phyloP scores from a whole-genome alignment of 2,797 vertebrate species.

The Girardinus metallicus region DNA sequence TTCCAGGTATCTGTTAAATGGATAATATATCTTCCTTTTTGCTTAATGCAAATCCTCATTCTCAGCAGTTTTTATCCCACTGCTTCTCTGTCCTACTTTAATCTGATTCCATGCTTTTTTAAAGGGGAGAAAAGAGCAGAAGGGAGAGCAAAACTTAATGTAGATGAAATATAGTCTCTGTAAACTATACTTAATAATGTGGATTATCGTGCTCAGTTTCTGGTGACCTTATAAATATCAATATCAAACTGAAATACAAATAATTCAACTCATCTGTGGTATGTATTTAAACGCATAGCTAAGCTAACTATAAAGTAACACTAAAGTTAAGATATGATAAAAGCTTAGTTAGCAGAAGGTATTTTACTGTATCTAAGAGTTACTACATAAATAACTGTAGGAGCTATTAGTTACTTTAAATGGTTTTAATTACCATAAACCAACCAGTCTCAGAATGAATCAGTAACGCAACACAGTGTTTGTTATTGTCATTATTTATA shows the following conservation, averaged over 20 bases:
- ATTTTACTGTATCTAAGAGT: background rate
- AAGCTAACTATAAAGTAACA: constrained; percentile 17
- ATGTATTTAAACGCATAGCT: constrained; percentile 34
- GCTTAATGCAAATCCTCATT: constrained; percentile 60
- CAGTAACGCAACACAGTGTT: too few species aligned
- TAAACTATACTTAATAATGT: constrained; percentile 58
- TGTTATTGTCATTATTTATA: background rate
- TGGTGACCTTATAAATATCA: constrained; percentile 31
- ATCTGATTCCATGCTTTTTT: constrained; percentile 55
- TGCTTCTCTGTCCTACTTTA: constrained; percentile 70
- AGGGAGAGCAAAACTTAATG: constrained; percentile 21
- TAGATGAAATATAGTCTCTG: constrained; percentile 21
- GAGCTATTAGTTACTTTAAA: background rate
- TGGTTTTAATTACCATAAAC: background rate
- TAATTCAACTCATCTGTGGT: constrained; percentile 6
- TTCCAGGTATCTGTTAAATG: constrained; percentile 63
- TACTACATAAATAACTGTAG: background rate
- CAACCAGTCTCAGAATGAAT: background rate
- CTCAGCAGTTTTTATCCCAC: constrained; percentile 59
- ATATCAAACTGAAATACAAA: constrained; percentile 60
- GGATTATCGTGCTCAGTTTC: constrained; percentile 56
- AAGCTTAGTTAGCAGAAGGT: constrained; percentile 2
- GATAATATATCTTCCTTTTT: constrained; percentile 58
- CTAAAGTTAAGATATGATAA: constrained; percentile 6
- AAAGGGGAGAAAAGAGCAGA: constrained; percentile 18